Evolutionary conservation across 30 jellyfish, hydroid and myxozoan species (phyloP), one percentile per base, ranked within the genome.

Genomic region (Turritopsis rubra): DNA sequence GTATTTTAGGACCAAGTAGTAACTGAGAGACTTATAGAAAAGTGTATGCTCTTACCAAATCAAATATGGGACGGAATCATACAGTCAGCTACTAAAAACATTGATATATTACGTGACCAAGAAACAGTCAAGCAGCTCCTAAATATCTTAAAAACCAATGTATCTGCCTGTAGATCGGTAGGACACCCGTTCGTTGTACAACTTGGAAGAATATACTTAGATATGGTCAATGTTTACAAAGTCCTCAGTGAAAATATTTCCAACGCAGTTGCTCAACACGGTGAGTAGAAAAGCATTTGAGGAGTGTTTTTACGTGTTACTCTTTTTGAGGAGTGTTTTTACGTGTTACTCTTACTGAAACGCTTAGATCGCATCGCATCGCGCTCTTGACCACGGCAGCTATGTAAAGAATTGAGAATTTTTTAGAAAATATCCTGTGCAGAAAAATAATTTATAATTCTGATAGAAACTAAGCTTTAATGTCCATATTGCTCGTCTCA

Each of bases 1-100:
- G 82, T 17, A 16, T 66, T 60, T 24, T 71, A 93, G 99, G 99
- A 93, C 76, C 94, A 94, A 21, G 96, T 93, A 71, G 99, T 93
- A n/a, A 93, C 99, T 9, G 99, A 93, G 29, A 80, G 99, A n/a
- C 89, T 93, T 72, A 93, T 93, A 18, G 99, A 93, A 52, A 93
- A 93, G 75, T 93, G 99, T 83, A 93, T 93, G 99, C 91, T 89
- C 82, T 87, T 93, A 65, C 99, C 99, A 1, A 92, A 92, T 72
- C 98, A 93, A 80, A 93, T 93, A 28, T 93, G 99, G 99, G 99
- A 93, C 75, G 99, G 99, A 18, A 88, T 93, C 21, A 88, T 93
- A 30, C 89, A 93, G 25, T 88, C 96, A 7, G 99, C 99, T 9
- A 93, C 96, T 8, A 85, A 81, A 95, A 86, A 93, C 71, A 88